These are phyloP conservation scores for Nycticebus coucang DNA, from an alignment of 2,113 vertebrate genomes.

Conservation along the genomic window DNA sequence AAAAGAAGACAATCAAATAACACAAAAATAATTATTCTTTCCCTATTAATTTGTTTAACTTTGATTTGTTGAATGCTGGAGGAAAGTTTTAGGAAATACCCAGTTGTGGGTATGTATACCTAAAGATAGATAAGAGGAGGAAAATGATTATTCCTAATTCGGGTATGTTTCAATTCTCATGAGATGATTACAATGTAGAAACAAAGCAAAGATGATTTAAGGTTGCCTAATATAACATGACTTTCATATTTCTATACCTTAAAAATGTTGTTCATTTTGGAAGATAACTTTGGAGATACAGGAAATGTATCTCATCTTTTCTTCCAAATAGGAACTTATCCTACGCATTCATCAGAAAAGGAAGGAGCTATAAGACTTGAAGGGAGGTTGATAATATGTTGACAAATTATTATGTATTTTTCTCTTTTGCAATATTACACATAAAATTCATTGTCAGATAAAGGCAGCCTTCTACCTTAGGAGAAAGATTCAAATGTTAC, in stretches of 20 bases:
- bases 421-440: background rate
- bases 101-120: background rate
- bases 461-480: background rate
- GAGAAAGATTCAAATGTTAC: background rate
- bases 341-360: background rate
- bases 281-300: background rate
- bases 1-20: background rate
- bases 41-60: background rate
- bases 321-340: background rate
- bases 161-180: background rate
- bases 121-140: background rate
- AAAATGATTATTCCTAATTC: background rate
- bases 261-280: background rate
- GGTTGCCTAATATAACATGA: background rate
- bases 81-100: background rate
- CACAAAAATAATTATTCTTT: background rate
- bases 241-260: background rate
- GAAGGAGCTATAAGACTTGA: background rate
- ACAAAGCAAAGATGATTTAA: background rate
- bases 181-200: background rate
- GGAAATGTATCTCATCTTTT: background rate
- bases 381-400: background rate
- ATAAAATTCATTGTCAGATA: background rate
- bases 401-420: slow-evolving; percentile 18
- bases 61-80: background rate